Evolutionary conservation across 2,888 invertebrate genomes (phyloP).

Genomic region (Cinara cedri): DNA sequence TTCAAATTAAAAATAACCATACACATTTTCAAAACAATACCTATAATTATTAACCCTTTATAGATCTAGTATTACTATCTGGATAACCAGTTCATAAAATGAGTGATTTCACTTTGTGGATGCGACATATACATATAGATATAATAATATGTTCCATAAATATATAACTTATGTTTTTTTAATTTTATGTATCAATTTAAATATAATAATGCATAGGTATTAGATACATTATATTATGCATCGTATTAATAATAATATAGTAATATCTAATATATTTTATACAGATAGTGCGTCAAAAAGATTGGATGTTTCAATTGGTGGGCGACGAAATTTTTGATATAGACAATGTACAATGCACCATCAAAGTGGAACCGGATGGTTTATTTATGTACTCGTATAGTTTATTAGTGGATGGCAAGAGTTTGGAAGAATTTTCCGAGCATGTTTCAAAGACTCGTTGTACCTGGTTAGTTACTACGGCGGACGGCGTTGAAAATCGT

Average conservation of each 20-base stretch:
- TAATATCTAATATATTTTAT: no score
- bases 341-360: conserved; percentile 66
- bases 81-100: no score
- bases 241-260: no score
- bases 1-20: no score
- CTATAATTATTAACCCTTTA: no score
- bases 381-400: conserved; percentile 83
- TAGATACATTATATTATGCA: conserved; percentile 62
- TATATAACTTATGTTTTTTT: no score
- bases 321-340: conserved; percentile 81
- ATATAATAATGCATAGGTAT: not conserved
- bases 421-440: conserved; percentile 79
- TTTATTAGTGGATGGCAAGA: conserved; percentile 81
- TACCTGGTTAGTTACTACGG: conserved; percentile 72
- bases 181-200: not conserved
- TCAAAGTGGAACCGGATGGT: conserved; percentile 68
- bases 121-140: no score
- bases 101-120: no score
- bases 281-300: conserved; percentile 66
- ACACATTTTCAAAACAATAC: no score
- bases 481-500: conserved; percentile 68
- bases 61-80: no score
- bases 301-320: conserved; percentile 93
- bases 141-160: no score
- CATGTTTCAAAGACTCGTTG: conserved; percentile 77